Base-by-base conservation (phyloP, 1,140 invertebrate species). In the Zaprionus africanus region DNA sequence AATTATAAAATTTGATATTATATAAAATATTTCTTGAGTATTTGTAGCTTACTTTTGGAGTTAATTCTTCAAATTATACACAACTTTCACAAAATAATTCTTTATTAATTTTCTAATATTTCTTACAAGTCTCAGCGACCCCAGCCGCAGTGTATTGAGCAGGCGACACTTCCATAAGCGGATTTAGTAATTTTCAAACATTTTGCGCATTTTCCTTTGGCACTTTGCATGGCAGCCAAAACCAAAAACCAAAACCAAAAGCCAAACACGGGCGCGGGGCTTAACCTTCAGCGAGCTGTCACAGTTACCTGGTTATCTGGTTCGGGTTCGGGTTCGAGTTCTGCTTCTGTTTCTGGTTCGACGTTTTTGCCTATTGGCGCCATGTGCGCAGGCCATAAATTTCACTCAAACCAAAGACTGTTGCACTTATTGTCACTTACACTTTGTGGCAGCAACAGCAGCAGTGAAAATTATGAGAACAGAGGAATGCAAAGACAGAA, bases 161-260 rank as follows among this genome's bases (percentile, higher is more conserved):
- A 24, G 6, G 17, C 53, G 49, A 58, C 56, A 62, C 38, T 54
- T 62, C 70, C 57, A 72, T 83, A 87, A 90, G 81, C 85, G 59
- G 85, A 81, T 88, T 88, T 88, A 88, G 84, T 88, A 88, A 88
- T 88, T 88, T 88, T 46, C 41, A 43, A 75, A 74, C 77, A 80
- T 78, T 82, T 82, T 57, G 53, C 57, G 51, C 34, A 68, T 63
- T 41, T 59, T 81, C 46, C 17, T 71, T 53, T 60, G 63, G 38
- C 69, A 43, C 34, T 77, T 62, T 49, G 38, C 36, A 38, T 54
- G 53, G 41, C 6, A 38, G 36, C 31, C 53, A 38, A 66, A 74
- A 68, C 59, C 59, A 57, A 17, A 19, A 24, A 24, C 46, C 46
- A 51, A 51, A 51, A 51, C 46, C 46, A 51, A 51, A 51, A 51